Base-by-base conservation (phyloP, 2,797 vertebrate species). In the Enoplosus armatus region DNA sequence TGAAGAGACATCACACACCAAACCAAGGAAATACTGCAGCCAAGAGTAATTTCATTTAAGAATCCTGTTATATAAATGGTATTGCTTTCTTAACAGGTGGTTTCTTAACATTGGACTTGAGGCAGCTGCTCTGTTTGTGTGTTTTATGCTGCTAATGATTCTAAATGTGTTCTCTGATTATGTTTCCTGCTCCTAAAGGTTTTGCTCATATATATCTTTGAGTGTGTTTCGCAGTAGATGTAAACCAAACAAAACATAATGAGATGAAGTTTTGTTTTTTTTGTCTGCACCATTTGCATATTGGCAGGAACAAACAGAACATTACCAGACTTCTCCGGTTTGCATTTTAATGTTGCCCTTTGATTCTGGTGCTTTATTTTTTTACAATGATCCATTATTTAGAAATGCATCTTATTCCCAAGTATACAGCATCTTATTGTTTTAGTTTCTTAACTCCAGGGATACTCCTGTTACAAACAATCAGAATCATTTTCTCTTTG, bases 231-330 rank as follows among this genome's bases (percentile, higher is more conserved):
- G 6, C 84, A 66, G 80, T 79, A 68, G 80, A 81, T 83, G 83
- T 88, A 86, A 84, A 88, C 83, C 85, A 92, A 92, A 87, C 84
- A 84, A 90, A 93, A 88, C 86, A 90, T 92, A 89, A 93, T 93
- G 84, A 93, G 87, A 87, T 74, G 77, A 80, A 75, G 37, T 78
- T 27, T 74, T 76, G 73, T 76, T 72, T 82, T 81, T 82, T 64
- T 31, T 15, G 26, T 75, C 51, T 53, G 43, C 72, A 22, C 2
- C 10, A 92, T 94, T 91, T 92, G 85, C 89, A 92, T 92, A 85
- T 83, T 85, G 80, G 79, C 81, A 87, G 61, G 29, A 90, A 85
- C 79, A 90, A 91, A 90, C 82, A 80, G 77, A 85, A 82, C 78
- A 88, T 84, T 61, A 77, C 50, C 74, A 87, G 56, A 68, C 77